Conservation (phyloP, 2,797 vertebrate species). For the Malacoraja senta region DNA sequence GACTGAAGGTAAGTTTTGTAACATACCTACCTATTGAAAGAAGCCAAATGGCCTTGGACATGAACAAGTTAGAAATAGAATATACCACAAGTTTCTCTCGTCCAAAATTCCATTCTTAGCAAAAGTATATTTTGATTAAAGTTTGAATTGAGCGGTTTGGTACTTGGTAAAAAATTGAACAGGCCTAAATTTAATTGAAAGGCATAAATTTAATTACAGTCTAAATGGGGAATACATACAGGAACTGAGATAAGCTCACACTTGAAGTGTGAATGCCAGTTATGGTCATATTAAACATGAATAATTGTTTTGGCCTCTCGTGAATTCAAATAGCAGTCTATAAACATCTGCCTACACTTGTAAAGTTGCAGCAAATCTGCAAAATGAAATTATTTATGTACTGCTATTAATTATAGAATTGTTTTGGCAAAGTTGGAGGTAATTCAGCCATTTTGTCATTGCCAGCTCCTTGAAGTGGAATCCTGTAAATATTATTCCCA, state of each 20-base stretch:
- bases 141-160: not conserved
- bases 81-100: not conserved
- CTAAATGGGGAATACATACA: not conserved
- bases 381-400: too few species aligned
- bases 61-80: not conserved
- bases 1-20: too few species aligned
- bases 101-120: not conserved
- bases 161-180: not conserved
- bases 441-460: too few species aligned
- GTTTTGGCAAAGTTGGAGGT: too few species aligned
- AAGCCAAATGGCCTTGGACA: not conserved
- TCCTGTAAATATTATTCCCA: too few species aligned
- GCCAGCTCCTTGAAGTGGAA: too few species aligned
- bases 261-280: not conserved
- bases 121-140: not conserved
- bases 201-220: not conserved
- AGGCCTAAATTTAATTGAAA: not conserved
- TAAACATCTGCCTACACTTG: not conserved
- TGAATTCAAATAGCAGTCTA: not conserved
- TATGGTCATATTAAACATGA: not conserved
- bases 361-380: too few species aligned
- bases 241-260: not conserved
- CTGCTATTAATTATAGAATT: too few species aligned
- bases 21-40: not conserved
- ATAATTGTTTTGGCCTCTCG: not conserved